A percentile compares a stretch with the other conserved stretches of the same genome.
Conservation (phyloP, 1,140 invertebrate genomes). For the Arctopsyche grandis region DNA sequence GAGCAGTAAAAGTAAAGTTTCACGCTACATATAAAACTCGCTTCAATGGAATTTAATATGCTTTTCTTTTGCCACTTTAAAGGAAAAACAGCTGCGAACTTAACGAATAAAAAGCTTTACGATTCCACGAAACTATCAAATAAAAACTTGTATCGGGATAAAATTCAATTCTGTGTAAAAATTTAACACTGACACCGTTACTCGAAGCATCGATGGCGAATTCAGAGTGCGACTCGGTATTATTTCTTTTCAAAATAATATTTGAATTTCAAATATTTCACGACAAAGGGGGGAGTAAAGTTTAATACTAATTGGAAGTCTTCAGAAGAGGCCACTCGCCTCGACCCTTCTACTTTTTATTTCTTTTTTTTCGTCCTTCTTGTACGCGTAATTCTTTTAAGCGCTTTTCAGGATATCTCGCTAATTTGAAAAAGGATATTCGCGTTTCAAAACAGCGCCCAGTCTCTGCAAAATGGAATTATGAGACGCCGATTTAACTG, state of each 20-base stretch:
- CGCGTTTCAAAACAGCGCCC: not conserved
- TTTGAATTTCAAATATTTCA: slow-evolving; percentile 36
- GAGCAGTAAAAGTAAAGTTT: no score
- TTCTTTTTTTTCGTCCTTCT: slow-evolving; percentile 16
- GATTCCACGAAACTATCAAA: not conserved
- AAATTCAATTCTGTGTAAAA: not conserved
- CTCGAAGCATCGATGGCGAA: not conserved
- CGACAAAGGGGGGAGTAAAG: slow-evolving; percentile 30
- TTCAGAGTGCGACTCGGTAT: not conserved
- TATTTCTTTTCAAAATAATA: slow-evolving; percentile 38
- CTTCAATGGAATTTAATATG: not conserved
- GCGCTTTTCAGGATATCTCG: slow-evolving; percentile 12
- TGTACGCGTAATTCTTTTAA: slow-evolving; percentile 21
- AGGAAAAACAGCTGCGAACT: slow-evolving; percentile 10
- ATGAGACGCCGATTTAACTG: not conserved
- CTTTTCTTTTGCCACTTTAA: not conserved
- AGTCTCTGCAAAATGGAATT: not conserved
- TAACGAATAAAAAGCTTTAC: not conserved
- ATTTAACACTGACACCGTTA: not conserved
- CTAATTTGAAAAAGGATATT: slow-evolving; percentile 38
- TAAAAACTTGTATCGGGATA: not conserved
- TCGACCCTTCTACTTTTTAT: slow-evolving; percentile 32
- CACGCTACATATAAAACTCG: no score
- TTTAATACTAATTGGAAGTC: slow-evolving; percentile 44
- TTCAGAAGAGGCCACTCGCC: slow-evolving; percentile 12